Evolutionary conservation across 2,888 invertebrate species (phyloP).

Genomic region (Galerucella calmariensis): DNA sequence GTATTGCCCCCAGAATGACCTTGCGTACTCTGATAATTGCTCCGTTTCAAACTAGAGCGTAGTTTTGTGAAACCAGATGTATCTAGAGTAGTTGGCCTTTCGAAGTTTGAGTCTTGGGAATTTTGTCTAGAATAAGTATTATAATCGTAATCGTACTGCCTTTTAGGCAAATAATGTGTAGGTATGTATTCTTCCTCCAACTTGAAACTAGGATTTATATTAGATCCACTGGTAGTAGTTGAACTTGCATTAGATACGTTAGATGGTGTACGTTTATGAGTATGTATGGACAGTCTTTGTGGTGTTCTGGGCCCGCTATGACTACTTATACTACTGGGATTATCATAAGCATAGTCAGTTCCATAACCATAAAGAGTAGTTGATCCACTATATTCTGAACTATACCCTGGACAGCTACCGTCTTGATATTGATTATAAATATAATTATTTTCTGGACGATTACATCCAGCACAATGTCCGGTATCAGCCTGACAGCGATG

Average conservation of each 20-base stretch:
- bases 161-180: conserved; percentile 64
- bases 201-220: conserved; percentile 73
- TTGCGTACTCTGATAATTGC: conserved; percentile 67
- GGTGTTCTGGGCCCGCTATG: conserved; percentile 63
- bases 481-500: conserved; percentile 56
- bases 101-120: conserved; percentile 67
- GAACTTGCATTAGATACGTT: conserved; percentile 76
- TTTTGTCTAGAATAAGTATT: conserved; percentile 63
- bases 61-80: conserved; percentile 74
- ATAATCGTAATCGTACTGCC: conserved; percentile 59
- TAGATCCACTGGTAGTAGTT: conserved; percentile 69
- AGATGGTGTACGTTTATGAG: conserved; percentile 82
- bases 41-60: conserved; percentile 83
- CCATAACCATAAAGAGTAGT: conserved; percentile 63
- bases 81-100: conserved; percentile 74
- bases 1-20: conserved; percentile 73
- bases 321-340: conserved; percentile 67
- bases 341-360: conserved; percentile 70
- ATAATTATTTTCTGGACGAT: conserved; percentile 53
- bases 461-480: conserved; percentile 57
- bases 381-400: conserved; percentile 62
- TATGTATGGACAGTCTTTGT: conserved; percentile 63
- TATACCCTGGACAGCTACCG: conserved; percentile 58
- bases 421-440: conserved; percentile 52
- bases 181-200: conserved; percentile 71